A percentile compares a stretch with the other conserved stretches of the same genome.
Evolutionary conservation across 2,797 vertebrate species (phyloP).

Genomic region (Synanceia verrucosa): DNA sequence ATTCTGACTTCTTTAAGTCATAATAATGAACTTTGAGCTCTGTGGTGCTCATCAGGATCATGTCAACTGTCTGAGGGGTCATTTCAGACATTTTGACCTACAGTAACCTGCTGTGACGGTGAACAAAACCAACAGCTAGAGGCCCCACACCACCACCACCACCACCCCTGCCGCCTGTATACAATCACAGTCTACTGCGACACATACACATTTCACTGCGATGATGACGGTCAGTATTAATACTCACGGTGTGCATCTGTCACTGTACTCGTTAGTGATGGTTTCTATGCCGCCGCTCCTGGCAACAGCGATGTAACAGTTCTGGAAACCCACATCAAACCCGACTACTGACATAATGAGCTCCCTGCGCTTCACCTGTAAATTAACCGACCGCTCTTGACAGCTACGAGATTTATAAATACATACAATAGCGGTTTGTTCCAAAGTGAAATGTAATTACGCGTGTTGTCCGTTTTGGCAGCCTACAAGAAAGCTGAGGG

Average conservation of each 20-base stretch:
- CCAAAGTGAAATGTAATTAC: constrained; percentile 22
- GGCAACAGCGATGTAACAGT: constrained; percentile 94
- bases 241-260: constrained; percentile 97
- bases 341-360: constrained; percentile 93
- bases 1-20: neutral
- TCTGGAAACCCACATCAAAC: constrained; percentile 94
- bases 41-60: neutral
- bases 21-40: constrained; percentile 34
- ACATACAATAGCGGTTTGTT: constrained; percentile 19
- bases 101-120: constrained; percentile 30
- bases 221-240: constrained; percentile 44
- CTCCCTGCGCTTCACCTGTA: constrained; percentile 41
- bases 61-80: constrained; percentile 4
- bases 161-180: neutral
- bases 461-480: constrained; percentile 2
- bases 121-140: constrained; percentile 23
- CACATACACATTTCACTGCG: constrained; percentile 53
- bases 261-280: constrained; percentile 95
- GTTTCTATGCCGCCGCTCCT: constrained; percentile 96
- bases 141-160: constrained; percentile 38
- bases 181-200: constrained; percentile 63
- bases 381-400: constrained; percentile 59
- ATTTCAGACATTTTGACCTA: constrained; percentile 33
- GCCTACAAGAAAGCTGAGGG: constrained; percentile 24
- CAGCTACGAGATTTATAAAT: constrained; percentile 26